A percentile compares a stretch with the other conserved stretches of the same genome.
Conservation (phyloP, 2,113 vertebrate genomes). For the human (Homo sapiens) region GRCh38 chr11:17308501-17309000, state of each 20-base stretch:
- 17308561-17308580: not conserved
- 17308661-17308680: not conserved
- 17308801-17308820: not conserved
- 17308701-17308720: not conserved
- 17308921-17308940: conserved; percentile 14
- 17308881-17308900: not conserved
- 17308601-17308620: too few species aligned
- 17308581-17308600: not conserved
- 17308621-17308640: too few species aligned
- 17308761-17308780: not conserved
- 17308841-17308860: not conserved
- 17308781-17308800: not conserved
- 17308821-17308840: not conserved
- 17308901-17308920: conserved; percentile 5
- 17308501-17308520: not conserved
- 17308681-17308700: not conserved
- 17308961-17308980: not conserved
- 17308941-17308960: conserved; percentile 14
- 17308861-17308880: conserved; percentile 34
- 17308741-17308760: not conserved
- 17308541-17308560: not conserved
- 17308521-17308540: not conserved
- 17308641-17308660: too few species aligned
- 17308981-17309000: not conserved
- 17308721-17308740: not conserved